phyloP scores from a whole-genome alignment of 2,113 vertebrate species.

The Mungos mungo region DNA sequence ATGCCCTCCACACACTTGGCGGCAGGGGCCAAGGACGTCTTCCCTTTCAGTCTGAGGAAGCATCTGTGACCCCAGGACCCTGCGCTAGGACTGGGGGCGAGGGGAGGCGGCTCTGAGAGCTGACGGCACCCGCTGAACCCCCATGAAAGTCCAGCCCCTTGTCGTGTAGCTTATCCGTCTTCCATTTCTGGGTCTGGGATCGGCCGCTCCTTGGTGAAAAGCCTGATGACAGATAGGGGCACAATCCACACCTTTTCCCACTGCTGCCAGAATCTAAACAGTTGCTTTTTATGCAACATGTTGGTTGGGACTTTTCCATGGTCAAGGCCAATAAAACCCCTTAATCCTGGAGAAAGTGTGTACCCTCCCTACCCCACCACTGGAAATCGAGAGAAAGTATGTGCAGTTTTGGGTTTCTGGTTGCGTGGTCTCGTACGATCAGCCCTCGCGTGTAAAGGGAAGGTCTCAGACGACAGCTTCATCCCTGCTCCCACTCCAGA shows the following conservation, averaged over 20 bases:
- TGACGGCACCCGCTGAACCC: slow-evolving; percentile 31
- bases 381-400: neutral
- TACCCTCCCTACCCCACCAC: neutral
- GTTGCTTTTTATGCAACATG: neutral
- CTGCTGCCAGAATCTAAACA: neutral
- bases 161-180: slow-evolving; percentile 35
- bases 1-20: neutral
- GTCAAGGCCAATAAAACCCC: neutral
- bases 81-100: slow-evolving; percentile 25
- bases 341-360: neutral
- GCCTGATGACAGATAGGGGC: neutral
- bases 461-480: neutral
- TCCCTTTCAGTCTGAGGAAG: neutral
- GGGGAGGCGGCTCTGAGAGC: neutral
- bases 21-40: neutral
- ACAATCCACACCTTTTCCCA: neutral
- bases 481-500: neutral
- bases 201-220: slow-evolving; percentile 9
- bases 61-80: neutral
- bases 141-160: slow-evolving; percentile 70
- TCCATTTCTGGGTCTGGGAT: slow-evolving; percentile 3
- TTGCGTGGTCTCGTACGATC: neutral
- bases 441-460: neutral
- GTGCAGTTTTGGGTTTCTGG: neutral
- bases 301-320: neutral